phyloP scores from a whole-genome alignment of 1,140 invertebrate species.

The Cyclargus thomasi region DNA sequence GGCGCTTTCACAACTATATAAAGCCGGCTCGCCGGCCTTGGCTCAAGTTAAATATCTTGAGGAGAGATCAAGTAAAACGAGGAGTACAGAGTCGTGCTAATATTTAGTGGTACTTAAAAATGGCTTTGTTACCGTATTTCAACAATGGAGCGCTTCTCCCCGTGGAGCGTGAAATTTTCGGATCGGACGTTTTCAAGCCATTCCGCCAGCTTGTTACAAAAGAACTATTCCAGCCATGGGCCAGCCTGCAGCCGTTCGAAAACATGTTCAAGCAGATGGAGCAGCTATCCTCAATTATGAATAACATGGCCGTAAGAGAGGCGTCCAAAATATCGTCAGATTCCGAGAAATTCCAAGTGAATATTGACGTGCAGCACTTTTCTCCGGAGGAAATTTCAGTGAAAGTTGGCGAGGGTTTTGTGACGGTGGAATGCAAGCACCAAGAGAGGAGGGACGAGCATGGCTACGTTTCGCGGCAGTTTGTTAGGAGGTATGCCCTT shows the following conservation, averaged over 20 bases:
- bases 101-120: conserved; percentile 28
- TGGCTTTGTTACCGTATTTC: conserved; percentile 50
- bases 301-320: conserved; percentile 41
- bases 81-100: not conserved
- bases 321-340: conserved; percentile 40
- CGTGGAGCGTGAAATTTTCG: conserved; percentile 41
- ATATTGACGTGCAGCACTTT: conserved; percentile 91
- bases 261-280: conserved; percentile 46
- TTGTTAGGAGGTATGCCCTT: conserved; percentile 81
- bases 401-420: conserved; percentile 82
- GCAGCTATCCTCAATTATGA: conserved; percentile 41
- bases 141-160: conserved; percentile 42
- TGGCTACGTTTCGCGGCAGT: conserved; percentile 84
- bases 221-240: conserved; percentile 38
- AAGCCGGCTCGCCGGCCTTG: conserved; percentile 22
- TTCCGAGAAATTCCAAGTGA: conserved; percentile 78
- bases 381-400: conserved; percentile 88
- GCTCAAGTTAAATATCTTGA: not conserved
- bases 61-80: not conserved
- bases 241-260: conserved; percentile 35
- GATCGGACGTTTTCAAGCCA: conserved; percentile 33
- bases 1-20: conserved; percentile 52
- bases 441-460: conserved; percentile 85
- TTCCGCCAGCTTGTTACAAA: conserved; percentile 38
- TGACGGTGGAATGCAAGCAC: conserved; percentile 84